Conservation (phyloP, 1,140 invertebrate species). For the Antheraea mylitta region DNA sequence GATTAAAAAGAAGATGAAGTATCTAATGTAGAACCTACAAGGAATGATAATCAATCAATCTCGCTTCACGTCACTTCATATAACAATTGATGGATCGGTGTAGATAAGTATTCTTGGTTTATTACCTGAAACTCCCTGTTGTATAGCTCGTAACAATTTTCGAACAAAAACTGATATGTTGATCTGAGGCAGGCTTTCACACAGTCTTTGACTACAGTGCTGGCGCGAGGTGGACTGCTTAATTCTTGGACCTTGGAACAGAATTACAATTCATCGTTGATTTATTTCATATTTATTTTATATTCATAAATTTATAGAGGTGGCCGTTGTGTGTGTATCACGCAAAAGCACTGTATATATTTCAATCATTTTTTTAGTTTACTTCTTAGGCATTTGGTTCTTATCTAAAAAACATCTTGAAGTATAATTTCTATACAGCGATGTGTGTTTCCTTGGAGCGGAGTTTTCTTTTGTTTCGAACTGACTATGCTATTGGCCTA, state of each 20-base stretch:
- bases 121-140: conserved; percentile 58
- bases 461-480: too few species aligned
- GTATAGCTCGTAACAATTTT: conserved; percentile 95
- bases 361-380: too few species aligned
- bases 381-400: too few species aligned
- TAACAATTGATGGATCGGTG: not conserved
- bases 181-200: conserved; percentile 98
- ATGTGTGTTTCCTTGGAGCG: too few species aligned
- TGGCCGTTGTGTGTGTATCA: too few species aligned
- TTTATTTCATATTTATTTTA: not conserved
- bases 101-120: not conserved
- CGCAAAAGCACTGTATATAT: too few species aligned
- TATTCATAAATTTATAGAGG: too few species aligned
- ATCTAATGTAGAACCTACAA: not conserved
- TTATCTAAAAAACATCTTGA: too few species aligned
- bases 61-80: not conserved
- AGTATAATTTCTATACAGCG: too few species aligned
- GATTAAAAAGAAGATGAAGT: not conserved
- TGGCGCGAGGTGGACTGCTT: conserved; percentile 97
- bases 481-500: too few species aligned
- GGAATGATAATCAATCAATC: not conserved
- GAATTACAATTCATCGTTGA: not conserved
- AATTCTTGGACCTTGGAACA: conserved; percentile 94
- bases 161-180: conserved; percentile 98
- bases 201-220: conserved; percentile 99